Evolutionary conservation across 2,888 invertebrate species (phyloP).

Genomic region (Phymatocera aterrima): DNA sequence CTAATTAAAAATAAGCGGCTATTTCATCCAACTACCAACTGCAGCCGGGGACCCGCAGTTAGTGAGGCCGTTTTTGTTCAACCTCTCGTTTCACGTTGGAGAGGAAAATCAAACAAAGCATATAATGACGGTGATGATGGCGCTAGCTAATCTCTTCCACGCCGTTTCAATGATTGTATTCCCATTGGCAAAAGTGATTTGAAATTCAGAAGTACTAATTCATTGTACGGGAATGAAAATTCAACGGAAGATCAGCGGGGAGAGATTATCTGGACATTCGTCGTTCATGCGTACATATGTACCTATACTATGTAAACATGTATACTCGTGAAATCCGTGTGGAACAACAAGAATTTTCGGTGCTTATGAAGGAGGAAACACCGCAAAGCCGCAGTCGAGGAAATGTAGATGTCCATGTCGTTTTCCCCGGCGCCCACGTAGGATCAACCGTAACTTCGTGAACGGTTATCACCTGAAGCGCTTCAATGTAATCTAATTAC

Average conservation of each 20-base stretch:
- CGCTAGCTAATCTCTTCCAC: too few relatives aligned
- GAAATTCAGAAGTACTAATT: background rate
- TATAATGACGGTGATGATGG: background rate
- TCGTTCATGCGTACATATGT: too few relatives aligned
- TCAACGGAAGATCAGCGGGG: background rate
- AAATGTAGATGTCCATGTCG: conserved; percentile 29
- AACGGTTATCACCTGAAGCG: conserved; percentile 31
- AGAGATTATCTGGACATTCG: background rate
- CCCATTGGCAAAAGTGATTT: too few relatives aligned
- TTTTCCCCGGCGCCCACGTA: conserved; percentile 5
- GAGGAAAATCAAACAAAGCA: background rate
- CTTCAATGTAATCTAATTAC: conserved; percentile 37
- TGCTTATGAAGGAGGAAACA: conserved; percentile 28
- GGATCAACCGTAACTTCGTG: conserved; percentile 1
- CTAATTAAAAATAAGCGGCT: conserved; percentile 26
- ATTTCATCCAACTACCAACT: background rate
- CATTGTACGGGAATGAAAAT: background rate
- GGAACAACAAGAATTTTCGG: conserved; percentile 20
- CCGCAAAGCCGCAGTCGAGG: conserved; percentile 2
- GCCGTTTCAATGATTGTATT: too few relatives aligned
- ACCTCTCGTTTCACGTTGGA: background rate
- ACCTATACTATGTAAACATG: too few relatives aligned
- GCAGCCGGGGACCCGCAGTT: background rate
- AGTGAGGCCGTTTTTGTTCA: conserved; percentile 19
- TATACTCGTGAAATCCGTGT: background rate